Evolutionary conservation across 2,888 invertebrate genomes (phyloP).

Genomic region (Hirtodrosophila alboralis): DNA sequence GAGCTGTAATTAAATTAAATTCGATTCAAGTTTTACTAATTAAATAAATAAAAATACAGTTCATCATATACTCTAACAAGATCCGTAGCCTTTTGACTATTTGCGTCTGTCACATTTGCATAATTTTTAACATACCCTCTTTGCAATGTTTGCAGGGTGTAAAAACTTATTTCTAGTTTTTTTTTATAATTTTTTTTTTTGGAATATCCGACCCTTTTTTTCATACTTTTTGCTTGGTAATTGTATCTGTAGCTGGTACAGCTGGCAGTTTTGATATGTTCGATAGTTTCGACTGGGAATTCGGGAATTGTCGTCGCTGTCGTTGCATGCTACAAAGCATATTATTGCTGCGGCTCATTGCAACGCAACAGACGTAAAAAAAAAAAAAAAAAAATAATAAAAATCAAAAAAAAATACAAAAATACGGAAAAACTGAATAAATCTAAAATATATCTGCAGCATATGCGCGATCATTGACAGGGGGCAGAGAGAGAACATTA

Average conservation of each 20-base stretch:
- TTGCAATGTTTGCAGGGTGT: no score
- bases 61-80: no score
- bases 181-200: no score
- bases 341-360: constrained; percentile 82
- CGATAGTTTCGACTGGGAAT: constrained; percentile 29
- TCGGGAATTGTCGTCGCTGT: constrained; percentile 12
- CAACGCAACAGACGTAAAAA: constrained; percentile 83
- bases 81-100: no score
- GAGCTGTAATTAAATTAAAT: no score
- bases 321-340: constrained; percentile 74
- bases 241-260: constrained; percentile 42
- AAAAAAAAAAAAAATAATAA: constrained; percentile 53
- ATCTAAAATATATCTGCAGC: constrained; percentile 67
- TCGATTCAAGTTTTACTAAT: no score
- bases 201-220: no score
- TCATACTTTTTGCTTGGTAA: constrained; percentile 30
- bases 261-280: constrained; percentile 45
- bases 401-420: constrained; percentile 18
- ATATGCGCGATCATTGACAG: constrained; percentile 66
- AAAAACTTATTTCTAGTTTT: no score
- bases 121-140: no score
- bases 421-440: constrained; percentile 44
- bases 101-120: no score
- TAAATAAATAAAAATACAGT: no score
- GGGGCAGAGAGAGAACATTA: not conserved